Base-by-base conservation (phyloP, 2,888 invertebrate genomes). In the Aquatica leii region DNA sequence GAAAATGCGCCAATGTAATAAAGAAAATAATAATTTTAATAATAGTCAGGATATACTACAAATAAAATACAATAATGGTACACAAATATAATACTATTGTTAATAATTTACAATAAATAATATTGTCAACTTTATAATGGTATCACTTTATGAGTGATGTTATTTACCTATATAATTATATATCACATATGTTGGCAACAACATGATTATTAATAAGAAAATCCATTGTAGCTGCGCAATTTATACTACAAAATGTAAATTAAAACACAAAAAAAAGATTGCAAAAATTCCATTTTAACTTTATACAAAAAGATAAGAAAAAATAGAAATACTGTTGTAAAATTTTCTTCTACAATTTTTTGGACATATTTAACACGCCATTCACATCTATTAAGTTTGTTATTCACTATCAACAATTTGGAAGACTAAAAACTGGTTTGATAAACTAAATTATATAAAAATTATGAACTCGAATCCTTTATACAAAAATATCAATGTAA, bases 121-220 rank as follows among this genome's bases (percentile, higher is more conserved):
- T 76, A 76, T 73, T 73, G 74, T 75, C 73, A 71, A 69, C 63
- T 59, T 58, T 51, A 71, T 74, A 68, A 72, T 71, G 71, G 68
- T 69, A 74, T 73, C 73, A 73, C 74, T 65, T 65, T 61, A 64
- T 62, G 34, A 56, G 71, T 72, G 74, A 74, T 73, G 73, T 72
- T 69, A 66, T 69, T 72, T 72, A 72, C 71, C 73, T 71, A 72
- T 66, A 65, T 49, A 62, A 66, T 65, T 68, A 65, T 69, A 79
- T 78, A 80, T 78, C 79, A 80, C 78, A 79, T 77, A 77, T 74
- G 76, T 79, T 78, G 78, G 78, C 79, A 79, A 79, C 77, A 73
- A 69, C 71, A 68, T 72, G 49, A 54, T 40, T 57, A n/a, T 43
- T 37, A 48, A 41, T 43, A 14, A 20, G 35, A 50, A 56, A 1